Conservation (phyloP, 1,140 invertebrate species). For the Caenorhabditis latens region DNA sequence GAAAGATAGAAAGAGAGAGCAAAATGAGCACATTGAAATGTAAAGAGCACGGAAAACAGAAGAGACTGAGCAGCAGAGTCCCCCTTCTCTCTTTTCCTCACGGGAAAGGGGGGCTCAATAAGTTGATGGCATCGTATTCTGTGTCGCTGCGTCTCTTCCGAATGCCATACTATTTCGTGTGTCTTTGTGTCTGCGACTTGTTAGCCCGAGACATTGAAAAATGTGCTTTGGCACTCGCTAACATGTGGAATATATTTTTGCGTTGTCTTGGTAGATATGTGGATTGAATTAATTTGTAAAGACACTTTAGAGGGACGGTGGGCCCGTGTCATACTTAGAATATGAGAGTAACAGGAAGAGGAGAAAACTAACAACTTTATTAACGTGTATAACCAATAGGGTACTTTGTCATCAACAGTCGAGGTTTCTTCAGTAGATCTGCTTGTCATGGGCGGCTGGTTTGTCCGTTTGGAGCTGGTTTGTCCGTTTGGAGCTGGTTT, state of each 20-base stretch:
- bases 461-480: too few species aligned
- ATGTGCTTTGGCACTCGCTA: background rate
- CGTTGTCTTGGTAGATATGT: background rate
- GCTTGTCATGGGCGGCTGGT: too few species aligned
- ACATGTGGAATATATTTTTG: background rate
- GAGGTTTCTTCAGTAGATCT: too few species aligned
- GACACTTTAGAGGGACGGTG: too few species aligned
- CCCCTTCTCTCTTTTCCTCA: background rate
- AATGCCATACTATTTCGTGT: background rate
- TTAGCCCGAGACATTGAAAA: background rate
- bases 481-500: too few species aligned
- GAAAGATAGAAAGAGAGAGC: too few species aligned
- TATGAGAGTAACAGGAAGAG: too few species aligned
- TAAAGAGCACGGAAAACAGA: background rate
- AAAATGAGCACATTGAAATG: background rate
- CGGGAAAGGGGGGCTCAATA: slow-evolving; percentile 19
- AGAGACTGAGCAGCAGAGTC: background rate
- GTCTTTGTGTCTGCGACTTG: background rate
- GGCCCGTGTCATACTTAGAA: too few species aligned
- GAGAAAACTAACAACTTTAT: too few species aligned
- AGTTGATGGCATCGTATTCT: slow-evolving; percentile 2
- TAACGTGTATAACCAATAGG: too few species aligned
- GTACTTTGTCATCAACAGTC: too few species aligned
- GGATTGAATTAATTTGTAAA: slow-evolving; percentile 23
- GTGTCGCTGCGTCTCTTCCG: slow-evolving; percentile 2